Conservation (phyloP, 1,140 invertebrate species). For the Matsumurasca onukii region DNA sequence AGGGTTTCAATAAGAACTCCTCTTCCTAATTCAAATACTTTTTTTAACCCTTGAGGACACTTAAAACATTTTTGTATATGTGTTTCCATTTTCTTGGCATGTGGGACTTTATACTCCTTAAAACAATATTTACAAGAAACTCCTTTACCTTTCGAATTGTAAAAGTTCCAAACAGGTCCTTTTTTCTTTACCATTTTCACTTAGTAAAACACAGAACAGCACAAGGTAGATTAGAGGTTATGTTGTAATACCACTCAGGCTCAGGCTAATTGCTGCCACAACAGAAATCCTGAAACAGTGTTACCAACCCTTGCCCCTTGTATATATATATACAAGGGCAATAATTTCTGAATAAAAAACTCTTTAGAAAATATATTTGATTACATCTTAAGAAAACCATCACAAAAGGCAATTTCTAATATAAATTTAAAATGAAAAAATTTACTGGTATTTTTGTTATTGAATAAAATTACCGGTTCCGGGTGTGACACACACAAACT, state of each 20-base stretch:
- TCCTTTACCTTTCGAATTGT: neutral
- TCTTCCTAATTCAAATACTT: too few species aligned
- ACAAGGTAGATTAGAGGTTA: too few species aligned
- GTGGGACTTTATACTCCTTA: neutral
- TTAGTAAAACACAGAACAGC: too few species aligned
- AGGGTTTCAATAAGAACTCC: too few species aligned
- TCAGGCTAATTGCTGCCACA: too few species aligned
- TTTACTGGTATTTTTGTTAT: neutral
- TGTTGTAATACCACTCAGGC: too few species aligned
- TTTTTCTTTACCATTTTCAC: constrained; percentile 1
- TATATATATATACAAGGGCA: too few species aligned
- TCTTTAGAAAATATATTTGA: neutral
- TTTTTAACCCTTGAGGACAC: neutral
- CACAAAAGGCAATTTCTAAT: neutral
- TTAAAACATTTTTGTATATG: constrained; percentile 25
- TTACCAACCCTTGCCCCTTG: too few species aligned
- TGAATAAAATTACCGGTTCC: neutral
- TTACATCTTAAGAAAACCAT: neutral
- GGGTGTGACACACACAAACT: neutral
- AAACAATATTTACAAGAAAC: constrained; percentile 8
- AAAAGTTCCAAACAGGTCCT: neutral
- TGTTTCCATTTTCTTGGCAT: constrained; percentile 10
- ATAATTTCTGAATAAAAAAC: neutral
- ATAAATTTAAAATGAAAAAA: neutral
- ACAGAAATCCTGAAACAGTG: too few species aligned